These are phyloP conservation scores for Arctocebus calabarensis DNA, from an alignment of 2,797 vertebrate genomes.

Conservation along the genomic window DNA sequence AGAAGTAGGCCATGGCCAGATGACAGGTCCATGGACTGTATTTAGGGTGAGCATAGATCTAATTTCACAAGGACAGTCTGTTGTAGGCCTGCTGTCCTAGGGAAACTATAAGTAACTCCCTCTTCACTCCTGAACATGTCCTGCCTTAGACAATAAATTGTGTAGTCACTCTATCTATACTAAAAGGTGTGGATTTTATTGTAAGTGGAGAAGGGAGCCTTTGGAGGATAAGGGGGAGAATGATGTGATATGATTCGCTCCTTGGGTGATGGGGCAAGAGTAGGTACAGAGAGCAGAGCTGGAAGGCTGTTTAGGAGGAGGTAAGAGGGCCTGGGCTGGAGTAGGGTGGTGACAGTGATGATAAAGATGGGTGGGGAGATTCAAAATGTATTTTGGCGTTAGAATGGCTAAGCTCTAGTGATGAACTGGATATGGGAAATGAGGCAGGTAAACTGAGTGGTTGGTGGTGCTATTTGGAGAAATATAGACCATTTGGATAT, in stretches of 20 bases:
- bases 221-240: background rate
- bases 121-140: constrained; percentile 47
- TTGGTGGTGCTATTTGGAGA: background rate
- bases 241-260: background rate
- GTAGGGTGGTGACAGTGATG: background rate
- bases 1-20: background rate
- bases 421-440: background rate
- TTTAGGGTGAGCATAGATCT: background rate
- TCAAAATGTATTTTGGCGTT: background rate
- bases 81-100: background rate
- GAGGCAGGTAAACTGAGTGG: background rate
- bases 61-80: background rate
- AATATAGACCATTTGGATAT: background rate
- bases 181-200: background rate
- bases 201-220: background rate
- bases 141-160: constrained; percentile 7
- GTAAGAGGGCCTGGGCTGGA: background rate
- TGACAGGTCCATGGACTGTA: background rate
- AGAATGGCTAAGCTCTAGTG: background rate
- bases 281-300: background rate
- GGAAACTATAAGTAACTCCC: background rate
- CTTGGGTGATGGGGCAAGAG: background rate
- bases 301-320: background rate
- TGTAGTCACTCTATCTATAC: background rate
- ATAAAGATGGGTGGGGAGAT: background rate